phyloP scores from a whole-genome alignment of 2,888 invertebrate species.

The Morpho helenor region DNA sequence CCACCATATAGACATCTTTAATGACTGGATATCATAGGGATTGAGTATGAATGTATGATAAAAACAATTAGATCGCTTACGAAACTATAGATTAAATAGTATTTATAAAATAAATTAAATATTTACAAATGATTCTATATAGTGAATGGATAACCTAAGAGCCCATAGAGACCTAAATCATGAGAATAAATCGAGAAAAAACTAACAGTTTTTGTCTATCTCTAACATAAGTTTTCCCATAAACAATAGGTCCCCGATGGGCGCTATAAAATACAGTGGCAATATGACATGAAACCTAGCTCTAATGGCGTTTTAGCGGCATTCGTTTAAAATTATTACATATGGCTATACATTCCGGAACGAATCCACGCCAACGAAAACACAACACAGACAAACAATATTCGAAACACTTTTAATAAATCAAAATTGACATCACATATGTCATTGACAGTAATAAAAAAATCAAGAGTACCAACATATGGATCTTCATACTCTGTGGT shows the following conservation, averaged over 20 bases:
- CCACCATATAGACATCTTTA: background rate
- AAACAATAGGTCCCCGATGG: constrained; percentile 8
- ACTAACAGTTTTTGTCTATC: background rate
- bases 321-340: constrained; percentile 9
- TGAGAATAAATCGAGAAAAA: too few species aligned
- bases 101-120: background rate
- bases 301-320: constrained; percentile 13
- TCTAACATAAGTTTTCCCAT: background rate
- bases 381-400: constrained; percentile 7
- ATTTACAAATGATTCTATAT: background rate
- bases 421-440: constrained; percentile 7
- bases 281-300: constrained; percentile 33
- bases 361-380: constrained; percentile 2
- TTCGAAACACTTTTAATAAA: constrained; percentile 8
- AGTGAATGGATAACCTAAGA: constrained; percentile 2
- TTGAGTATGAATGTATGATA: background rate
- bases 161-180: background rate
- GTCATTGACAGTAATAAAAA: constrained; percentile 5
- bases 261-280: constrained; percentile 48
- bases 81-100: too few species aligned
- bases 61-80: background rate
- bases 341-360: constrained; percentile 16
- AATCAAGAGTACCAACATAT: constrained; percentile 10
- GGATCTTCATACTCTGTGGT: constrained; percentile 3
- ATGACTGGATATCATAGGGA: too few species aligned